Conservation (phyloP, 2,113 vertebrate genomes). For the Chrysochloris asiatica region DNA sequence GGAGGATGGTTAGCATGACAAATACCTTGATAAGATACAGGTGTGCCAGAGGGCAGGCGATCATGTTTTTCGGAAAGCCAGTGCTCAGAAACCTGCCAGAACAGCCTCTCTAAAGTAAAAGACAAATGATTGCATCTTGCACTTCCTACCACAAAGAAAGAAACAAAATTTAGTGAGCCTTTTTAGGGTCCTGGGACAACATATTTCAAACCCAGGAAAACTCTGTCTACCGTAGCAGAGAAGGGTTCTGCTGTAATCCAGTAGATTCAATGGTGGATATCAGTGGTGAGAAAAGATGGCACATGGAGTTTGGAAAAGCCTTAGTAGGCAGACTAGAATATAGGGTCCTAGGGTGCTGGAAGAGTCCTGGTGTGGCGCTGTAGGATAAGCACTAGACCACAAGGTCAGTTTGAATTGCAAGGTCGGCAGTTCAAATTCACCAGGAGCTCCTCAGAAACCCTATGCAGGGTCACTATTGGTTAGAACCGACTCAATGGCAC, state of each 20-base stretch:
- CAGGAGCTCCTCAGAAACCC: too few relatives aligned
- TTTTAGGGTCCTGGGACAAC: background rate
- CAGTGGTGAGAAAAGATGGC: background rate
- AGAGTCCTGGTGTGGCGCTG: too few relatives aligned
- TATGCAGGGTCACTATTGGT: too few relatives aligned
- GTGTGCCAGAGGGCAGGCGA: background rate
- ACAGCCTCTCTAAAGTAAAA: conserved; percentile 3
- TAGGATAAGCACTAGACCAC: too few relatives aligned
- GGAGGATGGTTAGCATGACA: background rate
- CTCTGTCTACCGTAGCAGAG: background rate
- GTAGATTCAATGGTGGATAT: background rate
- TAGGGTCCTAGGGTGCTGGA: too few relatives aligned
- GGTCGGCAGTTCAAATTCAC: too few relatives aligned
- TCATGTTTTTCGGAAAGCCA: background rate
- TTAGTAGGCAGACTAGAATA: background rate
- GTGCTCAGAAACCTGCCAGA: background rate
- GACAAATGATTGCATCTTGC: too few relatives aligned
- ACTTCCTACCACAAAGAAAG: background rate
- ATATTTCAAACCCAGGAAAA: background rate
- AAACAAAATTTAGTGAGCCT: background rate
- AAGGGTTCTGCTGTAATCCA: background rate
- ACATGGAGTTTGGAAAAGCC: too few relatives aligned
- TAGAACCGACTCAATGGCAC: too few relatives aligned
- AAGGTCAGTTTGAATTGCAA: too few relatives aligned
- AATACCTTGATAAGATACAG: background rate